Evolutionary conservation across 2,888 invertebrate species (phyloP).

Genomic region (Molanna angustata): DNA sequence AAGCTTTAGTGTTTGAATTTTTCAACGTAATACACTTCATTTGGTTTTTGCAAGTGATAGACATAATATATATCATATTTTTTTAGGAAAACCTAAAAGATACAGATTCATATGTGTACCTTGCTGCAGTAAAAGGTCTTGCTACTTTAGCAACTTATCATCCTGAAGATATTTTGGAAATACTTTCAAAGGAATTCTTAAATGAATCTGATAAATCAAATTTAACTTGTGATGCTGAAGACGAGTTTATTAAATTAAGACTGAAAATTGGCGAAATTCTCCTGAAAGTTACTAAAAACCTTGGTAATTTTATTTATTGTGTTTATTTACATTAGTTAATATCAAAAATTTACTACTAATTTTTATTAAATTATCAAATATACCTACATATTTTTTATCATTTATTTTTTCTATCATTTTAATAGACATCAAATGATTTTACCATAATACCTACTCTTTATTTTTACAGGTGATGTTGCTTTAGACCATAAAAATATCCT

Average conservation of each 20-base stretch:
- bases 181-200: constrained; percentile 66
- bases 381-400: too few species aligned
- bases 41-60: background rate
- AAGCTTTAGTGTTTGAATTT: background rate
- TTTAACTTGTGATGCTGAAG: constrained; percentile 41
- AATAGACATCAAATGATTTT: background rate
- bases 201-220: constrained; percentile 38
- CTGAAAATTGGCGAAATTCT: constrained; percentile 81
- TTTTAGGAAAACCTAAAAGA: constrained; percentile 68
- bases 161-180: constrained; percentile 66
- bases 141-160: constrained; percentile 63
- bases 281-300: constrained; percentile 65
- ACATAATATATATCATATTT: background rate
- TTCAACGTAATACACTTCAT: background rate
- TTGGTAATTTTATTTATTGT: constrained; percentile 56
- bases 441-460: constrained; percentile 4
- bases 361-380: too few species aligned
- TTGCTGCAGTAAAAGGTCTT: constrained; percentile 74
- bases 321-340: too few species aligned
- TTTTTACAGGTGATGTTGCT: constrained; percentile 64
- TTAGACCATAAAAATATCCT: constrained; percentile 65
- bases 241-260: constrained; percentile 56
- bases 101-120: constrained; percentile 78
- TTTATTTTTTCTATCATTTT: too few species aligned
- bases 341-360: background rate